Evolutionary conservation across 64 coral and sea anemone species (phyloP).

Genomic region (Hydrozoanthus tunicans): DNA sequence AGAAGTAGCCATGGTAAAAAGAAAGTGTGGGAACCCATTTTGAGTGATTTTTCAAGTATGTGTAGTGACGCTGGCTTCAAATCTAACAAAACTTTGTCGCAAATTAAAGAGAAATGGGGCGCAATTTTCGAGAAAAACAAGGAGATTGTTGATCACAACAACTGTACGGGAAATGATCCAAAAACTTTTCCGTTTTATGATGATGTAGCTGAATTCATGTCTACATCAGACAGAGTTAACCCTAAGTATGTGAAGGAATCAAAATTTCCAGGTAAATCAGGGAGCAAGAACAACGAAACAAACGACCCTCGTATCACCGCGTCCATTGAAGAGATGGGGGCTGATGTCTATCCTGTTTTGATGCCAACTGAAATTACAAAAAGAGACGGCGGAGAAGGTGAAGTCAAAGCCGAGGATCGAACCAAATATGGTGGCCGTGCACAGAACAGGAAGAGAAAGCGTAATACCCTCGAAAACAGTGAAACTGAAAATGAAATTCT

Average conservation of each 20-base stretch:
- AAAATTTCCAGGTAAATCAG: slow-evolving; percentile 46
- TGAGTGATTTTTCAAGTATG: slow-evolving; percentile 64
- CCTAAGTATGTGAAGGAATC: slow-evolving; percentile 32
- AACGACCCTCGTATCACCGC: neutral
- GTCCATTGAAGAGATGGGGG: slow-evolving; percentile 32
- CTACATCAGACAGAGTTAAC: slow-evolving; percentile 9
- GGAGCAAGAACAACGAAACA: slow-evolving; percentile 18
- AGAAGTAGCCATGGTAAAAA: slow-evolving; percentile 72
- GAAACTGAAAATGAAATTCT: slow-evolving; percentile 46
- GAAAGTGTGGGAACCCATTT: slow-evolving; percentile 56
- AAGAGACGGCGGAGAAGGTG: slow-evolving; percentile 7
- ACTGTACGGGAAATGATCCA: too few species aligned
- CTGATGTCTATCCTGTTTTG: slow-evolving; percentile 19
- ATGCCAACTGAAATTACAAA: slow-evolving; percentile 12
- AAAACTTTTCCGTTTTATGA: too few species aligned
- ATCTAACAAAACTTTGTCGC: slow-evolving; percentile 54
- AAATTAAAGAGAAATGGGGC: slow-evolving; percentile 79
- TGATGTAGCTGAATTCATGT: too few species aligned
- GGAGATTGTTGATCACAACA: neutral
- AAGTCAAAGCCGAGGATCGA: slow-evolving; percentile 20
- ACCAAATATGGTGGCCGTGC: slow-evolving; percentile 7
- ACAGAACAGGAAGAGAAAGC: slow-evolving; percentile 36
- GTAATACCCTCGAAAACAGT: neutral
- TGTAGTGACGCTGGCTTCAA: slow-evolving; percentile 71
- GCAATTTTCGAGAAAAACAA: slow-evolving; percentile 29